phyloP scores from a whole-genome alignment of 2,113 vertebrate species.

The Osmerus eperlanus region DNA sequence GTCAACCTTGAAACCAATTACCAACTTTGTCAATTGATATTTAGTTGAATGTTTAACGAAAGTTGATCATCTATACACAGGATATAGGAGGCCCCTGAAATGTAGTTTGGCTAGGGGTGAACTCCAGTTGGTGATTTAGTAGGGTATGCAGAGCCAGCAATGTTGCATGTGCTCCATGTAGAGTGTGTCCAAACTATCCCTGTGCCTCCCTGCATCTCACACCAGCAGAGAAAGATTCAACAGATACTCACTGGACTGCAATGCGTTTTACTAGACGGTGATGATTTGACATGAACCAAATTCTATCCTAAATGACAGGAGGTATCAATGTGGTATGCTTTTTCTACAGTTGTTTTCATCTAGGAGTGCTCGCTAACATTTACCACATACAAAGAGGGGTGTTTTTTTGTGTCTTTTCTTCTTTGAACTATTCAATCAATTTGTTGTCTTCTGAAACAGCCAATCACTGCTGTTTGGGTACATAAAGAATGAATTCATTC shows the following conservation, averaged over 20 bases:
- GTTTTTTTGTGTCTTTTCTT: constrained; percentile 21
- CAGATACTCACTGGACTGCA: constrained; percentile 71
- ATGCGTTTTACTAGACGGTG: constrained; percentile 28
- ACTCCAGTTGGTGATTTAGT: constrained; percentile 31
- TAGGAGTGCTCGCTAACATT: constrained; percentile 55
- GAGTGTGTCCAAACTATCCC: constrained; percentile 45
- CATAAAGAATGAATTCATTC: constrained; percentile 56
- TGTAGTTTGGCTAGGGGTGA: background rate
- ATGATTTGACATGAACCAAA: constrained; percentile 28
- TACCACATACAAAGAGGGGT: constrained; percentile 46
- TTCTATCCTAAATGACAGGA: constrained; percentile 55
- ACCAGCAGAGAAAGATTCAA: constrained; percentile 51
- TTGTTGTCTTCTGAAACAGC: constrained; percentile 55
- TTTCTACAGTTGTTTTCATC: constrained; percentile 31
- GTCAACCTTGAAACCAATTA: no score
- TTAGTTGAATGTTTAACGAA: no score
- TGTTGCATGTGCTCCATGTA: constrained; percentile 42
- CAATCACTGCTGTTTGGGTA: constrained; percentile 57
- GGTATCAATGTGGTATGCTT: constrained; percentile 24
- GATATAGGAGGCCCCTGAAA: background rate
- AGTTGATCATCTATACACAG: no score
- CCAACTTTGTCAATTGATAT: no score
- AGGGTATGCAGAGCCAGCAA: constrained; percentile 39
- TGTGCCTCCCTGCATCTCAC: constrained; percentile 38
- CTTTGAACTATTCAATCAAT: constrained; percentile 45